Evolutionary conservation across 92 coral and sea anemone species (phyloP).

Genomic region (Pocillopora meandrina): DNA sequence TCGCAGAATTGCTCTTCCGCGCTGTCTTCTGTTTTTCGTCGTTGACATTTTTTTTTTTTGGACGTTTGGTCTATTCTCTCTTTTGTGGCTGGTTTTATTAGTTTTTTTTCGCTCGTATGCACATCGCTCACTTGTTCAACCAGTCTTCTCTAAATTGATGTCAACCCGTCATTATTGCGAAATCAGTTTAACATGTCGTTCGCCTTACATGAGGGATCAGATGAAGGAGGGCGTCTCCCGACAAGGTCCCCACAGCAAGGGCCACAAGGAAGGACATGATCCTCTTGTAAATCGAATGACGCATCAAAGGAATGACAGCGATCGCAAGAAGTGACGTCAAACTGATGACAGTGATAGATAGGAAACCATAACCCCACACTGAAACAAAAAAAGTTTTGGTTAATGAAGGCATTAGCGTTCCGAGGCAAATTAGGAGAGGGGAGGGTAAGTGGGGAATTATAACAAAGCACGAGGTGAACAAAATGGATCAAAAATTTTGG

Average conservation of each 20-base stretch:
- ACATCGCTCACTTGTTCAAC: not conserved
- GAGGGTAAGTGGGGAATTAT: too few species aligned
- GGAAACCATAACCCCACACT: constrained; percentile 93
- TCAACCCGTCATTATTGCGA: not conserved
- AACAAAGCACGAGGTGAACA: too few species aligned
- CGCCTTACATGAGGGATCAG: constrained; percentile 97
- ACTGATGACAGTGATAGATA: constrained; percentile 93
- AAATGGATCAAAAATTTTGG: too few species aligned
- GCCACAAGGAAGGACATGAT: constrained; percentile 98
- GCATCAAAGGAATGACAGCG: constrained; percentile 86
- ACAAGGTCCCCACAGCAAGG: constrained; percentile 89
- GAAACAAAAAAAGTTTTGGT: not conserved
- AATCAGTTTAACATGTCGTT: not conserved
- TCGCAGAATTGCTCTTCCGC: not conserved
- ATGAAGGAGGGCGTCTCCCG: constrained; percentile 95
- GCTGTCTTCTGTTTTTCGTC: not conserved
- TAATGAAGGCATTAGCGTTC: too few species aligned
- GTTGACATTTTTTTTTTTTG: not conserved
- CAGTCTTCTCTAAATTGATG: not conserved
- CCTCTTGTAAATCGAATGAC: constrained; percentile 75
- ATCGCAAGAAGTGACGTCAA: constrained; percentile 88
- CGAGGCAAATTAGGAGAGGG: too few species aligned
- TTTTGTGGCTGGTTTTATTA: not conserved
- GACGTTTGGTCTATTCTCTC: not conserved
- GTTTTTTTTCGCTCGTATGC: not conserved